Conservation (phyloP, 2,797 vertebrate species). For the Hydrocynus forskahlii region DNA sequence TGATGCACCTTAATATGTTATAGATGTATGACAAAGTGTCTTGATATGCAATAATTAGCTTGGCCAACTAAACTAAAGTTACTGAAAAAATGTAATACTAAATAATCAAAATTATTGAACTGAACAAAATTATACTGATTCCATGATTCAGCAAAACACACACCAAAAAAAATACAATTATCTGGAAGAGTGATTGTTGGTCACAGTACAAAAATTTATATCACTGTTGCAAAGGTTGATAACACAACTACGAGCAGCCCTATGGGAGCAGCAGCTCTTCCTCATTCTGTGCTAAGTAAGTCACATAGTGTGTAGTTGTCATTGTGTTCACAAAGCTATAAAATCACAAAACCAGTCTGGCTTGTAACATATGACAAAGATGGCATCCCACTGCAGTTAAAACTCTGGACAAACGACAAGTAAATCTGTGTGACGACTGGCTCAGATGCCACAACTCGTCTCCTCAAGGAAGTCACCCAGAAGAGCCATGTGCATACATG, state of each 20-base stretch:
- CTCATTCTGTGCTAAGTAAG: neutral
- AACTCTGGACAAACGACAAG: constrained; percentile 16
- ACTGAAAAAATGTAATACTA: too few relatives aligned
- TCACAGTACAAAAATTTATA: too few relatives aligned
- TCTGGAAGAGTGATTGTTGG: too few relatives aligned
- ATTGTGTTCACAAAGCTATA: neutral
- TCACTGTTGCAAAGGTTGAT: too few relatives aligned
- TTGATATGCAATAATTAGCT: too few relatives aligned
- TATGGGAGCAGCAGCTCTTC: neutral
- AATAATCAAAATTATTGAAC: too few relatives aligned
- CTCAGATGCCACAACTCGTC: constrained; percentile 27
- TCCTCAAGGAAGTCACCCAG: constrained; percentile 24
- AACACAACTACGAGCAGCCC: neutral
- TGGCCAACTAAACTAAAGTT: too few relatives aligned
- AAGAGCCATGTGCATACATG: constrained; percentile 20
- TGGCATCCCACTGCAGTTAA: neutral
- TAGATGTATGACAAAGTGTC: too few relatives aligned
- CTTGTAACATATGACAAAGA: neutral
- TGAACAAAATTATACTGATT: too few relatives aligned
- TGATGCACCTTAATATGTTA: too few relatives aligned
- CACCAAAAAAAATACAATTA: too few relatives aligned
- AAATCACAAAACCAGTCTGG: neutral
- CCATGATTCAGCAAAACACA: too few relatives aligned
- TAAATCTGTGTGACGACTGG: constrained; percentile 28
- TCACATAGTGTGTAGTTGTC: neutral